phyloP scores from a whole-genome alignment of 2,797 vertebrate genomes.

The Pagetopsis macropterus region DNA sequence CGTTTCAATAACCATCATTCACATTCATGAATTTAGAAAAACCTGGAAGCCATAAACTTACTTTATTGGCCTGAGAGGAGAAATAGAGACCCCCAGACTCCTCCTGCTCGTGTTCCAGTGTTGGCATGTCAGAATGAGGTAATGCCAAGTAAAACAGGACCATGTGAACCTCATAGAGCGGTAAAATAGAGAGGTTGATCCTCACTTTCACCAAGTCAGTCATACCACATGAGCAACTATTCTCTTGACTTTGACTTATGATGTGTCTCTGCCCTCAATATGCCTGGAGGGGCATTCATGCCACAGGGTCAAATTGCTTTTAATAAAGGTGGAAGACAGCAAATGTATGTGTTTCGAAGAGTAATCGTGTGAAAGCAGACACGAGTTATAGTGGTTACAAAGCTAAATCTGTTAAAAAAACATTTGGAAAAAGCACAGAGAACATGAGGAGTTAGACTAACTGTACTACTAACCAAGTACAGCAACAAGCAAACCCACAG shows the following conservation, averaged over 20 bases:
- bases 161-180: slow-evolving; percentile 49
- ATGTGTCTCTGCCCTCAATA: background rate
- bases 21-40: slow-evolving; percentile 49
- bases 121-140: slow-evolving; percentile 70
- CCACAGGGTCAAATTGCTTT: background rate
- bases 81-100: slow-evolving; percentile 45
- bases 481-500: background rate
- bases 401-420: too few species aligned
- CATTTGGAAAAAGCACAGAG: too few species aligned
- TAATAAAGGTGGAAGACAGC: background rate
- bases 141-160: slow-evolving; percentile 68
- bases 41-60: slow-evolving; percentile 64
- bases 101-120: slow-evolving; percentile 56
- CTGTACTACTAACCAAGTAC: background rate
- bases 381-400: too few species aligned
- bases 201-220: slow-evolving; percentile 15
- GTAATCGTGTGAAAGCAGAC: too few species aligned
- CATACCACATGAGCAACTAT: slow-evolving; percentile 1
- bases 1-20: slow-evolving; percentile 32
- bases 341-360: background rate
- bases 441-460: too few species aligned
- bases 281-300: background rate
- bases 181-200: slow-evolving; percentile 9
- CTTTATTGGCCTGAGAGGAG: slow-evolving; percentile 60
- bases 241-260: slow-evolving; percentile 16